These are phyloP conservation scores for Pachymerium ferrugineum DNA, from an alignment of 2,888 invertebrate genomes.

Conservation along the genomic window DNA sequence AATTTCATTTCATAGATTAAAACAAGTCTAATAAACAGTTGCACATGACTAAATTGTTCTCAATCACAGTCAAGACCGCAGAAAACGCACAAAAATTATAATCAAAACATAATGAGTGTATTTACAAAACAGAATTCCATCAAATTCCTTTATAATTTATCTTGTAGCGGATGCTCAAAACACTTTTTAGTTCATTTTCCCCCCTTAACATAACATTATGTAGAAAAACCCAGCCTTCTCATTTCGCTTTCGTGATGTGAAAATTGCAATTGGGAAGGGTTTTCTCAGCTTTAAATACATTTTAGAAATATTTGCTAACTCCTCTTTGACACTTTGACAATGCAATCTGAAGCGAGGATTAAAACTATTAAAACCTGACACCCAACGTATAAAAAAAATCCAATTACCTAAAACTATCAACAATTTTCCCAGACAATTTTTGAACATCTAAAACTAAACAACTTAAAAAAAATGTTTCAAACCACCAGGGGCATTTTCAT, in stretches of 20 bases:
- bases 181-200: neutral
- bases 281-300: no score
- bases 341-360: no score
- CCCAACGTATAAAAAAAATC: neutral
- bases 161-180: neutral
- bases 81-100: neutral
- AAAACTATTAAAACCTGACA: no score
- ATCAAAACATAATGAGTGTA: neutral
- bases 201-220: neutral
- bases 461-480: neutral
- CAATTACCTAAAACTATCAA: neutral
- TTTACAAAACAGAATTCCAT: neutral
- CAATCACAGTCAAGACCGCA: neutral
- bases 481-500: neutral
- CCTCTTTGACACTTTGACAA: neutral
- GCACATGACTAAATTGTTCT: neutral
- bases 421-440: slow-evolving; percentile 14
- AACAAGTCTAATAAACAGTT: slow-evolving; percentile 20
- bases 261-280: slow-evolving; percentile 10
- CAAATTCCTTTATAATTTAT: slow-evolving; percentile 13
- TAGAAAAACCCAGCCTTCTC: neutral
- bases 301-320: neutral
- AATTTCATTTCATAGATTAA: slow-evolving; percentile 58
- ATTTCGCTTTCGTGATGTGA: slow-evolving; percentile 8
- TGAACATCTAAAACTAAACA: neutral